Evolutionary conservation across 2,113 vertebrate species (phyloP).

Genomic region (Cacatua alba): DNA sequence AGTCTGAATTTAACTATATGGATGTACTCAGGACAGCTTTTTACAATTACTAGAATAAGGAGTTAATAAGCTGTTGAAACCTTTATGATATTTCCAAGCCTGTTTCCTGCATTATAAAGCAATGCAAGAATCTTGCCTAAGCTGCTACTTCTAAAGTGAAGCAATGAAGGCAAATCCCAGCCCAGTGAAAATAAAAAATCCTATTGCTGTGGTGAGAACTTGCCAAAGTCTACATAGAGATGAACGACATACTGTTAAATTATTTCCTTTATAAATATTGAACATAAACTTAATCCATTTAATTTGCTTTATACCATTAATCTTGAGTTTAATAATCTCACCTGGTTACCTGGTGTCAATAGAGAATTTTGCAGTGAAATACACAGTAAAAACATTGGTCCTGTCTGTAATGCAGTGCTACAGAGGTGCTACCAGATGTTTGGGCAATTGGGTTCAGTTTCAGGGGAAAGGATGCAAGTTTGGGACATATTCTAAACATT

Average conservation of each 20-base stretch:
- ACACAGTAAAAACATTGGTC: rapidly evolving
- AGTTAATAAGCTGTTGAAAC: neutral
- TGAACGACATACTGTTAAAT: neutral
- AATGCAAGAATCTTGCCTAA: neutral
- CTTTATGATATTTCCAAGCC: neutral
- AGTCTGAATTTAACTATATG: neutral
- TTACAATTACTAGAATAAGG: neutral
- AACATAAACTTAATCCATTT: neutral
- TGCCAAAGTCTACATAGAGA: neutral
- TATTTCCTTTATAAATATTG: neutral
- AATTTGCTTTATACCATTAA: neutral
- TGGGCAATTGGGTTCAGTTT: neutral
- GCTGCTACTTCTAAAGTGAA: neutral
- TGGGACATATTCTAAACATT: neutral
- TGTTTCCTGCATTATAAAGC: neutral
- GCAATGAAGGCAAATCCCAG: neutral
- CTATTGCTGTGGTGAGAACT: neutral
- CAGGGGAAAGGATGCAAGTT: neutral
- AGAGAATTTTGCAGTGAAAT: neutral
- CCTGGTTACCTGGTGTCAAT: neutral
- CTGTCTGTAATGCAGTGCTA: neutral
- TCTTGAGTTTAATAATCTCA: neutral
- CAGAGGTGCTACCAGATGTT: neutral
- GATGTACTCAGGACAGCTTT: neutral
- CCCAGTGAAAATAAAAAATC: neutral